A percentile compares a stretch with the other conserved stretches of the same genome.
phyloP scores from a whole-genome alignment of 1,140 invertebrate species.

The Drosophila nikananu region DNA sequence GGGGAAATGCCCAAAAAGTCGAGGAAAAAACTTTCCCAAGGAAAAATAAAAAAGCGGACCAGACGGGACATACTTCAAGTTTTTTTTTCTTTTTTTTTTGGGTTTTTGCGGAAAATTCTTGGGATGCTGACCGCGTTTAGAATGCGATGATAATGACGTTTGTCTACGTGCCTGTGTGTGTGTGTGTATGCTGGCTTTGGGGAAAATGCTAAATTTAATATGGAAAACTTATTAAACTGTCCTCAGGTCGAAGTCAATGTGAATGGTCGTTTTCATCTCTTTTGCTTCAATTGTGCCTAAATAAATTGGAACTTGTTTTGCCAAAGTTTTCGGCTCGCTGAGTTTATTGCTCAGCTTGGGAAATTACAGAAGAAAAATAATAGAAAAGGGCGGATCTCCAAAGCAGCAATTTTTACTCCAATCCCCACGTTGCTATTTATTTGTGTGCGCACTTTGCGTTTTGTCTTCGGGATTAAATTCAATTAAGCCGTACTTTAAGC shows the following conservation, averaged over 20 bases:
- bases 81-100: constrained; percentile 31
- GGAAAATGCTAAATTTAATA: constrained; percentile 66
- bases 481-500: constrained; percentile 26
- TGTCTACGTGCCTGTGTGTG: constrained; percentile 27
- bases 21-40: constrained; percentile 47
- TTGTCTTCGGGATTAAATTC: constrained; percentile 41
- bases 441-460: constrained; percentile 34
- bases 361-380: constrained; percentile 47
- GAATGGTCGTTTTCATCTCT: constrained; percentile 39
- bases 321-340: constrained; percentile 51
- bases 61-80: constrained; percentile 62
- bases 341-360: constrained; percentile 45
- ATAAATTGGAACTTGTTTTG: constrained; percentile 57
- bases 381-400: constrained; percentile 15
- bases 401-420: constrained; percentile 14
- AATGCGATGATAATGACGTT: constrained; percentile 47
- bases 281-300: constrained; percentile 40
- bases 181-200: neutral
- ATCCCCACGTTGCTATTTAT: constrained; percentile 26
- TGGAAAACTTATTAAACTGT: constrained; percentile 72
- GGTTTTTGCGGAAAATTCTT: constrained; percentile 40
- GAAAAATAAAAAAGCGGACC: constrained; percentile 16
- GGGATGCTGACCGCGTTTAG: constrained; percentile 55
- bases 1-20: constrained; percentile 32
- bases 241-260: constrained; percentile 31